A percentile compares a stretch with the other conserved stretches of the same genome.
phyloP scores from a whole-genome alignment of 2,888 invertebrate genomes.

The Spilosoma lubricipeda region DNA sequence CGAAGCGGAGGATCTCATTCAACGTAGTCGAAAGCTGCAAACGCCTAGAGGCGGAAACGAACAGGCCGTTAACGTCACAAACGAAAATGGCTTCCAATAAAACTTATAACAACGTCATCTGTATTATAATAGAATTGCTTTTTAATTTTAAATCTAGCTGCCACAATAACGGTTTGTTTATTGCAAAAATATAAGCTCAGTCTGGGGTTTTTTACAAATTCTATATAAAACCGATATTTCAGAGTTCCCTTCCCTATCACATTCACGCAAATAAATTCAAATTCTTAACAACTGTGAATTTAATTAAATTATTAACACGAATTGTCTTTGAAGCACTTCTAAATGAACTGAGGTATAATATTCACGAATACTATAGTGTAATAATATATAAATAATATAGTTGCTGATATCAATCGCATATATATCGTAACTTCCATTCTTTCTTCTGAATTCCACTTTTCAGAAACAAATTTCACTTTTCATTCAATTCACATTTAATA shows the following conservation, averaged over 20 bases:
- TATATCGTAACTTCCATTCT: not conserved
- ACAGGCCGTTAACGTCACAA: conserved; percentile 34
- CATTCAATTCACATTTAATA: conserved; percentile 3
- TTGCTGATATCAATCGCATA: not conserved
- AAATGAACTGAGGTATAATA: not conserved
- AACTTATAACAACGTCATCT: conserved; percentile 45
- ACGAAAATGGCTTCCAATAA: conserved; percentile 34
- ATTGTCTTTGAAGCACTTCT: not conserved
- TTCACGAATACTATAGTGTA: not conserved
- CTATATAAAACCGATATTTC: conserved; percentile 16
- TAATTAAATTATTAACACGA: not conserved
- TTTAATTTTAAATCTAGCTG: conserved; percentile 35
- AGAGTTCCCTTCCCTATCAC: conserved; percentile 40
- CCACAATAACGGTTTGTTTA: conserved; percentile 30
- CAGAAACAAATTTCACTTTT: conserved; percentile 8
- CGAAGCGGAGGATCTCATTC: conserved; percentile 52
- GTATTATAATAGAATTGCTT: conserved; percentile 44
- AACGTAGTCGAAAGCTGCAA: conserved; percentile 43
- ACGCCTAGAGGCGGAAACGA: conserved; percentile 42
- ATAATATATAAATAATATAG: too few species aligned
- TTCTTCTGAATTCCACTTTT: not conserved
- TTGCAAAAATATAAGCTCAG: conserved; percentile 17
- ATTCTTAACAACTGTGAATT: conserved; percentile 40
- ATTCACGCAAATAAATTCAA: conserved; percentile 35
- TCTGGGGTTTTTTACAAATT: not conserved